Evolutionary conservation across 2,113 vertebrate species (phyloP).

Genomic region (Uria lomvia): DNA sequence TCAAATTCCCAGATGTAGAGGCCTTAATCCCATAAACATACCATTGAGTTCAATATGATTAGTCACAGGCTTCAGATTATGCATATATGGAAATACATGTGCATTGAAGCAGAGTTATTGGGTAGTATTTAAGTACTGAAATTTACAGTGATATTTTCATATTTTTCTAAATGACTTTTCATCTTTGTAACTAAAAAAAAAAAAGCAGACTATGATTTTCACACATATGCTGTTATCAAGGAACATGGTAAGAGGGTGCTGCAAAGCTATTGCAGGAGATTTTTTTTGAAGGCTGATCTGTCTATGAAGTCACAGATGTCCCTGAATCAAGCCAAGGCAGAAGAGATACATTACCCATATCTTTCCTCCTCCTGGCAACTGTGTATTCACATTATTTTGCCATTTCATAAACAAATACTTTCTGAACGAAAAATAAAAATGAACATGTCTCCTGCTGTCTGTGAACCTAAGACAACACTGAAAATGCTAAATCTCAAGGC

Average conservation of each 20-base stretch:
- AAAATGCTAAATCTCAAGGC: not conserved
- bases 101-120: not conserved
- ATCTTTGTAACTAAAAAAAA: not conserved
- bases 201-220: not conserved
- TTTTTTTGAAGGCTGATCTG: not conserved
- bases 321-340: not conserved
- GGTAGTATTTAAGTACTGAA: not conserved
- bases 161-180: not conserved
- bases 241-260: not conserved
- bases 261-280: not conserved
- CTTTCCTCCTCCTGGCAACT: not conserved
- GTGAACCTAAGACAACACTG: not conserved
- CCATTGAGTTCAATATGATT: not conserved
- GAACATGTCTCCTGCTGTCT: not conserved
- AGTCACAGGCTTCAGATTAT: not conserved
- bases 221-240: not conserved
- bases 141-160: not conserved
- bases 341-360: not conserved
- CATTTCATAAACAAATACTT: not conserved
- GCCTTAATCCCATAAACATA: not conserved
- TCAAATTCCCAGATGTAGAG: not conserved
- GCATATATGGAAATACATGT: not conserved
- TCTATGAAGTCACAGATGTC: constrained; percentile 5
- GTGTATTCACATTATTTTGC: not conserved
- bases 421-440: not conserved